Evolutionary conservation across 2,113 vertebrate species (phyloP), one percentile per base, ranked within the genome.

Genomic region (Eubucco bourcierii): DNA sequence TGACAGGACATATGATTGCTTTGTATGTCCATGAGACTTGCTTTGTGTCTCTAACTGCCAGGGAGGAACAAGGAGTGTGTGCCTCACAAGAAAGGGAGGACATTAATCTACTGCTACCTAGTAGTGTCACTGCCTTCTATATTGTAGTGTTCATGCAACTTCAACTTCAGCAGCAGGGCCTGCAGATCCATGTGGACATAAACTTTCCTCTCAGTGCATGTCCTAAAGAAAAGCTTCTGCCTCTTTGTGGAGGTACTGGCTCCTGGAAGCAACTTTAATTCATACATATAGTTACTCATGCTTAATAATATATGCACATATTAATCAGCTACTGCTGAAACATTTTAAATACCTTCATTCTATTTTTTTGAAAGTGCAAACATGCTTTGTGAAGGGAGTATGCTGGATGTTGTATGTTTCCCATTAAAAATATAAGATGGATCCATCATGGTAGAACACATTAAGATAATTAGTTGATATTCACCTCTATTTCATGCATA

Each of bases 391-490:
- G 44, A 86, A 68, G 6, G 25, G 27, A 7, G 7, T 12, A 61
- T 20, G 10, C 25, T 8, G 25, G 2, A 4, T 68, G 23, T 66
- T 86, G 2, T 1, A 3, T 84, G 24, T 39, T 93, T 90, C 34
- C 10, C 31, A 61, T 88, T 90, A 71, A 91, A 94, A 84, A 92
- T 87, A 7, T 93, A 70, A 68, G 78, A 88, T 13, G 3, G 66
- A 78, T 90, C 41, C 60, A 96, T 91, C 92, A 91, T 84, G 58
- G 77, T 14, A 80, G 71, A 83, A 81, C 96, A 72, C 78, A 93
- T 95, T 90, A 88, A 95, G 85, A 93, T 95, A 97, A 97, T 96
- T 96, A 88, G 95, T 96, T 93, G 94, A 64, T 52, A 19, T 95
- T 96, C 83, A 87, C 66, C 94, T 97, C 95, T 94, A 80, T 88